These are phyloP conservation scores for Poecilia wingei DNA, from an alignment of 2,797 vertebrate genomes.

Conservation along the genomic window DNA sequence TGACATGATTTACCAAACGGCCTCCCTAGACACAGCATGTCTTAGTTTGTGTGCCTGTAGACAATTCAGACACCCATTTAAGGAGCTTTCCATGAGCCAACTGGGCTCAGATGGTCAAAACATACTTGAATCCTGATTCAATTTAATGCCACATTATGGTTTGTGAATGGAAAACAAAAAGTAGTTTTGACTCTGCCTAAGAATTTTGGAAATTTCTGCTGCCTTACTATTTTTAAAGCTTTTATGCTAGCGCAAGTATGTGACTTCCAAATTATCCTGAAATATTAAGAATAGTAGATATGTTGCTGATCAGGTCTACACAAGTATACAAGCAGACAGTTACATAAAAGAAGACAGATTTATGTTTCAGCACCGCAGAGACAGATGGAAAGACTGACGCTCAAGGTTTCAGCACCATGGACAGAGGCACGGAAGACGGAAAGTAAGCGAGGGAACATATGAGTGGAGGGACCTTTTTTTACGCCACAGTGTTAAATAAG, in stretches of 20 bases:
- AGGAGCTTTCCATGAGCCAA: not conserved
- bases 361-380: constrained; percentile 24
- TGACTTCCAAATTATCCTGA: not conserved
- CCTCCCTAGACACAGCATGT: not conserved
- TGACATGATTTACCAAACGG: constrained; percentile 1
- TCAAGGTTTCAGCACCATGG: constrained; percentile 39
- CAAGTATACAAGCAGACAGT: constrained; percentile 7
- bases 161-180: constrained; percentile 1
- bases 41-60: not conserved
- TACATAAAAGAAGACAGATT: constrained; percentile 11
- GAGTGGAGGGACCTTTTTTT: constrained; percentile 13
- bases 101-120: not conserved
- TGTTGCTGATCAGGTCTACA: not conserved
- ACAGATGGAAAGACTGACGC: not conserved
- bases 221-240: not conserved
- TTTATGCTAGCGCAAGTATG: not conserved
- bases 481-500: constrained; percentile 30
- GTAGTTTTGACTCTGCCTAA: not conserved
- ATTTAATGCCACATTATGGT: not conserved
- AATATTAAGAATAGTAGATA: not conserved
- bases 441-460: not conserved
- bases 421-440: constrained; percentile 19
- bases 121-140: constrained; percentile 4
- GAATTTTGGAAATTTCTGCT: not conserved
- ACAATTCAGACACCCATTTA: not conserved